Conservation (phyloP, 1,140 invertebrate species). For the Metaphire vulgaris region DNA sequence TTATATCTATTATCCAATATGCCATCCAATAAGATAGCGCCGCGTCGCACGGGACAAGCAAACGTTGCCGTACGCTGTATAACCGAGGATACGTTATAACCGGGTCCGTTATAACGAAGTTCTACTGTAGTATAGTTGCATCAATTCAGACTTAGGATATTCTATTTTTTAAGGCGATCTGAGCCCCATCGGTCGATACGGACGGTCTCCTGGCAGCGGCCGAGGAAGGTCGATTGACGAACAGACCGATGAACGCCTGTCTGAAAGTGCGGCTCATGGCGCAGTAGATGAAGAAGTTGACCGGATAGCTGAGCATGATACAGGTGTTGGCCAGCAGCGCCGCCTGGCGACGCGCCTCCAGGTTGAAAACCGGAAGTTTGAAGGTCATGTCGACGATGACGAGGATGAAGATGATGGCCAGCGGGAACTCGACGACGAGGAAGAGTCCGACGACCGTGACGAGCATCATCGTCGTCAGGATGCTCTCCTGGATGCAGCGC, state of each 20-base stretch:
- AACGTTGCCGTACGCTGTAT: too few relatives aligned
- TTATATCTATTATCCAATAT: too few relatives aligned
- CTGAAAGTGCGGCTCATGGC: constrained; percentile 14
- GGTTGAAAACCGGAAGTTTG: constrained; percentile 4
- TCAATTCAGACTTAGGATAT: too few relatives aligned
- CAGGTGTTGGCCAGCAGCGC: constrained; percentile 58
- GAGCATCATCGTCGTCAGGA: constrained; percentile 83
- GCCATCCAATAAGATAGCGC: too few relatives aligned
- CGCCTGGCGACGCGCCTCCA: neutral
- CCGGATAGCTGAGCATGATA: constrained; percentile 75
- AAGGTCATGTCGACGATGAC: constrained; percentile 27
- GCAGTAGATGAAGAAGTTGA: constrained; percentile 27
- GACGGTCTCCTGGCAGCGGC: neutral
- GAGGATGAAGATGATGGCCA: constrained; percentile 26
- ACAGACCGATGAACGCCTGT: neutral
- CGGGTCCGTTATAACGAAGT: too few relatives aligned
- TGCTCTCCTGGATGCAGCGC: constrained; percentile 71
- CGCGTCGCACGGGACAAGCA: too few relatives aligned
- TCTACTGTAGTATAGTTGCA: too few relatives aligned
- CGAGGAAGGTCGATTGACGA: neutral
- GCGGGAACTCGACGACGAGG: constrained; percentile 31
- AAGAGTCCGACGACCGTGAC: constrained; percentile 55
- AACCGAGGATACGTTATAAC: too few relatives aligned
- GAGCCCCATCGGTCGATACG: too few relatives aligned
- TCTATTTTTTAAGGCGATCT: too few relatives aligned